Evolutionary conservation across 2,797 vertebrate species (phyloP), one percentile per base, ranked within the genome.

Genomic region (Cynopterus sphinx): DNA sequence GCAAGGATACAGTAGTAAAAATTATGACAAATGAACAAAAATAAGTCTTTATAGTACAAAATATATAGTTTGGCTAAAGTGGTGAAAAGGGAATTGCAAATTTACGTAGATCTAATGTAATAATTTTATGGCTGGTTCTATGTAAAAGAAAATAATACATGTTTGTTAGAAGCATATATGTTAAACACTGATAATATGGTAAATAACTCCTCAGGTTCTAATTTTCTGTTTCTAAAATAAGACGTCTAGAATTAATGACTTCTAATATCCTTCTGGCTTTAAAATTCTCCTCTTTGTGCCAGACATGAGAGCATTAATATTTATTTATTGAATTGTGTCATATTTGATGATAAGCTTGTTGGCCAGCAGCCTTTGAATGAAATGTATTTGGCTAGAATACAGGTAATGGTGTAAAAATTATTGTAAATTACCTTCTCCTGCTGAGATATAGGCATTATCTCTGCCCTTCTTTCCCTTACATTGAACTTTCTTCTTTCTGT

Each of bases 261-360:
- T 63, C 24, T 68, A 65, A 28, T 75, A 41, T 46, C 3, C 7
- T 79, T 85, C 46, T 88, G 61, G 15, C 36, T 92, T 90, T 90
- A 88, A 51, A 77, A 49, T 90, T 67, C 33, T 89, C 68, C 2
- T n/a, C 21, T 88, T 61, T 59, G 12, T 57, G 11, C 19, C 78
- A 83, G 12, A 57, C 39, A 88, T 57, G 17, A 84, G 15, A 65
- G 10, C 16, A 74, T 85, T 94, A 79, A 65, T 95, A 91, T 82
- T 92, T 94, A 90, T 74, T 90, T 94, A 78, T 41, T 85, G 89
- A 86, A 24, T n/a, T 75, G 31, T 85, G 33, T 79, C 63, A 71
- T 85, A 93, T 78, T 83, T 84, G n/a, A 73, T 79, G 36, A 82
- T 81, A 81, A 96, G 17, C 1, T 55, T 94, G 13, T 57, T 96